phyloP scores from a whole-genome alignment of 2,888 invertebrate genomes.

The Chrysotoxum bicinctum region DNA sequence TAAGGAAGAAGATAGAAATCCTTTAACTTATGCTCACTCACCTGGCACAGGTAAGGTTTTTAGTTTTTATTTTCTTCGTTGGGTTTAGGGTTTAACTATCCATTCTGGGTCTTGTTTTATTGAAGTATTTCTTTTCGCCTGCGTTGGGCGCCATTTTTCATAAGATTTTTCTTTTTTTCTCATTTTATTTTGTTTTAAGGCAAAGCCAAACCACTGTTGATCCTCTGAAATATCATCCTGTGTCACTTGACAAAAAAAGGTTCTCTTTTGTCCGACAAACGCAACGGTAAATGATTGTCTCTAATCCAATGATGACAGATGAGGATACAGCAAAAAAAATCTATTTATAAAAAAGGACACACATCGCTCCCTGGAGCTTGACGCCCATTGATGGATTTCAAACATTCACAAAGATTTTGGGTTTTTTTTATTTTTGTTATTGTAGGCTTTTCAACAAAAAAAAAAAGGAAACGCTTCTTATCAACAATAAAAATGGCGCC shows the following conservation, averaged over 20 bases:
- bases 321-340: not conserved
- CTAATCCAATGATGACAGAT: conserved; percentile 29
- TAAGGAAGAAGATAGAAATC: conserved; percentile 12
- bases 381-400: conserved; percentile 28
- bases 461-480: not conserved
- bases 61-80: conserved; percentile 7
- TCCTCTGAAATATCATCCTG: conserved; percentile 3
- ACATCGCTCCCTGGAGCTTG: not conserved
- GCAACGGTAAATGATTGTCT: conserved; percentile 8
- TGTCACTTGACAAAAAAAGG: conserved; percentile 7
- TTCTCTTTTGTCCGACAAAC: not conserved
- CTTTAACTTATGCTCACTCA: conserved; percentile 53
- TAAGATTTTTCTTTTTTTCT: not conserved
- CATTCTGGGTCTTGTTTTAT: conserved; percentile 15
- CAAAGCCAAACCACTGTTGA: conserved; percentile 21
- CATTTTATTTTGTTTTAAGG: not conserved
- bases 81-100: conserved; percentile 24
- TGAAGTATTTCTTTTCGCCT: not conserved
- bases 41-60: conserved; percentile 36
- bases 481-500: conserved; percentile 36
- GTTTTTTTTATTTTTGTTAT: not conserved
- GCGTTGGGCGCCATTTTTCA: conserved; percentile 39
- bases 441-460: not conserved
- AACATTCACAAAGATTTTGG: not conserved
- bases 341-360: not conserved